Base-by-base conservation (phyloP, 2,797 vertebrate species). In the Gambusia yucatana region DNA sequence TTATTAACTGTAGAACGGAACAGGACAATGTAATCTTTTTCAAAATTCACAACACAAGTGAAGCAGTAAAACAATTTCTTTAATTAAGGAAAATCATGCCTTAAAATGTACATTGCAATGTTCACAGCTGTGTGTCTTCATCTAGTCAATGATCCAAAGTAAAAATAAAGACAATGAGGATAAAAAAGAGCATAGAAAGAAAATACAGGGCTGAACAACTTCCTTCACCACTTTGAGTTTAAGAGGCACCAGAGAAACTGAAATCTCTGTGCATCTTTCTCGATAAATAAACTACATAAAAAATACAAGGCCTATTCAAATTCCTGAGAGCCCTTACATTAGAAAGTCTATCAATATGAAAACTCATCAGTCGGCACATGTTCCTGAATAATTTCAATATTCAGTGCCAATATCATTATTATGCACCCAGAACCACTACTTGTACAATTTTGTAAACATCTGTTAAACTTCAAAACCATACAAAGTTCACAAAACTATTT, bases 51-150 rank as follows among this genome's bases (percentile, higher is more conserved):
- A 85, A 77, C 87, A 84, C 79, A 81, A 82, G 74, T 77, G 80
- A 84, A 76, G 73, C 83, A 86, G 79, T 85, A 79, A 93, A 90
- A 92, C 84, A 50, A 77, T 84, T 79, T 87, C 36, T 95, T 94
- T 94, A 94, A 93, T 93, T 88, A 82, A 94, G 90, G 94, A 90
- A 93, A 93, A 88, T 93, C 91, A 93, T 92, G 92, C 90, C 93
- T 93, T 89, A 93, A 92, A 95, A 95, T 93, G 89, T 91, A 93
- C 92, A 93, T 81, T 87, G 86, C 90, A 81, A 88, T 95, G 83
- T 94, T 93, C 92, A 95, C 93, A 92, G 88, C 91, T 92, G 87
- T 93, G 87, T 85, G 83, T 87, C 93, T 91, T 94, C 92, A 94
- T 91, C 77, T 91, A 87, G 79, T 88, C 78, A 87, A n/a, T 84